phyloP scores from a whole-genome alignment of 2,113 vertebrate species.

The Peromyscus polionotus region DNA sequence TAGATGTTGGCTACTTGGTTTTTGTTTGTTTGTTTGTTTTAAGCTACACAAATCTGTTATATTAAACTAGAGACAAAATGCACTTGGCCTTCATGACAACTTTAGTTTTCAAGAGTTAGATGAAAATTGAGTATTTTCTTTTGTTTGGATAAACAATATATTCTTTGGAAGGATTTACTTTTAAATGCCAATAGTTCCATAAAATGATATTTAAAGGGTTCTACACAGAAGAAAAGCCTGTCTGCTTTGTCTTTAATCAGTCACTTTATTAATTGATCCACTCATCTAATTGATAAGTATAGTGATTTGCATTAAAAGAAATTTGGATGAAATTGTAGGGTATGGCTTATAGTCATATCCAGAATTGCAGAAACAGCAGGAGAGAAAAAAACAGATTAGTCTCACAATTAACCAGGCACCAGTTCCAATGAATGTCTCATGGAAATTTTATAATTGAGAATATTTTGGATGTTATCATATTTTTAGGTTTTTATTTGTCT shows the following conservation, averaged over 20 bases:
- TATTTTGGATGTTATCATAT: background rate
- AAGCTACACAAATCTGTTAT: background rate
- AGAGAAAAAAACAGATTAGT: background rate
- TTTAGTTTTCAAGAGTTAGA: background rate
- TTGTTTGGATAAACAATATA: background rate
- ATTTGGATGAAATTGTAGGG: background rate
- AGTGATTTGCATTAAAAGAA: background rate
- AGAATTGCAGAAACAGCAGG: background rate
- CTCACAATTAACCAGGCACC: background rate
- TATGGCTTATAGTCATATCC: background rate
- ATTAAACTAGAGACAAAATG: background rate
- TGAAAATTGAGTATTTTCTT: background rate
- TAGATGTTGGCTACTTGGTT: background rate
- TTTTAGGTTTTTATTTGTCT: background rate
- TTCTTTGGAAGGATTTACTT: background rate
- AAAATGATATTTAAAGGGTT: background rate
- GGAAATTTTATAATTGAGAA: background rate
- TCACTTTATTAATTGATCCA: background rate
- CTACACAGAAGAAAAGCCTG: background rate
- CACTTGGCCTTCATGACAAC: background rate
- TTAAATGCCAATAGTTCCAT: background rate
- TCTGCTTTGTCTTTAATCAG: background rate
- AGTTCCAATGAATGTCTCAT: background rate
- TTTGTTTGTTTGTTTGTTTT: background rate
- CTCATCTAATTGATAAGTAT: background rate